Conservation (phyloP, 1,140 invertebrate species). For the Papilio machaon region DNA sequence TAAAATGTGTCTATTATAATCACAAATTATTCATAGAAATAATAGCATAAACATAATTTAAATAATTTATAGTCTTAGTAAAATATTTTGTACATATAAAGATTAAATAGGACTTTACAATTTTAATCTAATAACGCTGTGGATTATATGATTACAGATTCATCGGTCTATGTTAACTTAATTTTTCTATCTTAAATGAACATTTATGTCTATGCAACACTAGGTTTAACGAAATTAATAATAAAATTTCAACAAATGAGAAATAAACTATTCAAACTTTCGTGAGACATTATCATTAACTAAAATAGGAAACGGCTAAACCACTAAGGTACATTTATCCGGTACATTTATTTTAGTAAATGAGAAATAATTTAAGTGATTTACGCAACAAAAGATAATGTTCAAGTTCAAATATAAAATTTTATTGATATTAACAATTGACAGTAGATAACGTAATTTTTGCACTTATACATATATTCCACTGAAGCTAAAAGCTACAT, state of each 20-base stretch:
- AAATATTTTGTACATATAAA: conserved; percentile 59
- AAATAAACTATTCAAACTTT: no score
- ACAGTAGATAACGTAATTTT: background rate
- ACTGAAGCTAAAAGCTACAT: background rate
- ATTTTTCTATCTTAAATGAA: background rate
- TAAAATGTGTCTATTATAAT: conserved; percentile 74
- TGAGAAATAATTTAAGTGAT: no score
- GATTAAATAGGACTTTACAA: background rate
- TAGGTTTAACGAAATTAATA: no score
- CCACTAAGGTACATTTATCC: no score
- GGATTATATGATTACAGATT: background rate
- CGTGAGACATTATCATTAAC: no score
- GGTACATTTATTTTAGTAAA: no score
- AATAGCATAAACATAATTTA: conserved; percentile 52
- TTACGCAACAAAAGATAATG: no score
- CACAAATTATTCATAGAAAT: conserved; percentile 67
- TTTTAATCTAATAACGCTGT: background rate
- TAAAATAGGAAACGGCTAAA: no score
- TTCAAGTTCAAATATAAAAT: no score
- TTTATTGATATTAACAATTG: background rate
- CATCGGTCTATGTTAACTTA: conserved; percentile 24
- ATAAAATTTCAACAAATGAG: no score
- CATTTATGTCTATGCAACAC: background rate
- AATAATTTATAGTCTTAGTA: conserved; percentile 45
- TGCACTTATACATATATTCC: background rate